phyloP scores from a whole-genome alignment of 2,888 invertebrate genomes.

The Yponomeuta malinellus region DNA sequence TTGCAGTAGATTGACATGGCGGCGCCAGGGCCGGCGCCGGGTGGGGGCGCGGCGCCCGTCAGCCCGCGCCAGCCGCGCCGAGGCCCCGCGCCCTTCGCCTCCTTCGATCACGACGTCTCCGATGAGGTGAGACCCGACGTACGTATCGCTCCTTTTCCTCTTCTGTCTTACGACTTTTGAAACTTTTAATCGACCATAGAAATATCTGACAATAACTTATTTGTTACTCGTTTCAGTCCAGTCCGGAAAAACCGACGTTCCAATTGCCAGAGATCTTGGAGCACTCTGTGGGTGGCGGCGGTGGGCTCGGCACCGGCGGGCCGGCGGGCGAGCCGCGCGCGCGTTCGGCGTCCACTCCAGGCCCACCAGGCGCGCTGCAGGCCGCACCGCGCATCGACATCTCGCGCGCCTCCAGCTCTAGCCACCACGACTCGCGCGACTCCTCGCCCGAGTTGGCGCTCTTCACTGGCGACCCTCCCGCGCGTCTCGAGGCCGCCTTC shows the following conservation, averaged over 20 bases:
- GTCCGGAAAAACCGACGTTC: slow-evolving; percentile 75
- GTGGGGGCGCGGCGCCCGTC: slow-evolving; percentile 2
- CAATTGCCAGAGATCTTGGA: slow-evolving; percentile 75
- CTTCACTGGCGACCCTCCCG: slow-evolving; percentile 72
- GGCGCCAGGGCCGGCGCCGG: slow-evolving; percentile 4
- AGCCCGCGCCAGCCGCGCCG: slow-evolving; percentile 81
- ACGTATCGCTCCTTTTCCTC: slow-evolving; percentile 59
- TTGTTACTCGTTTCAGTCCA: slow-evolving; percentile 57
- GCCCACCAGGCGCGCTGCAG: slow-evolving; percentile 47
- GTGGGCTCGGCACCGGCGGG: slow-evolving; percentile 29
- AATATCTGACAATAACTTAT: background rate
- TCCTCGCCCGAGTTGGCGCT: slow-evolving; percentile 91
- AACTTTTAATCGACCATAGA: background rate
- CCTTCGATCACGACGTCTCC: slow-evolving; percentile 90
- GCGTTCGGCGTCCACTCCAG: slow-evolving; percentile 60
- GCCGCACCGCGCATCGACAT: slow-evolving; percentile 91
- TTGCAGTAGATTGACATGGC: background rate
- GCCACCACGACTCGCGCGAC: slow-evolving; percentile 90
- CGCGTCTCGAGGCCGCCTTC: slow-evolving; percentile 72
- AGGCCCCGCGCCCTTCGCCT: slow-evolving; percentile 95
- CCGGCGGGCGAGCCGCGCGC: slow-evolving; percentile 55
- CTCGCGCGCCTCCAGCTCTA: slow-evolving; percentile 91
- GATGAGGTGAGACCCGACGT: slow-evolving; percentile 84
- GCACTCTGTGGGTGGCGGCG: slow-evolving; percentile 47
- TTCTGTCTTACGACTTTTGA: slow-evolving; percentile 34